Percentiles rank a stretch among this genome's conserved stretches.
Evolutionary conservation across 2,113 vertebrate species (phyloP).

Genomic region (Otis tarda): DNA sequence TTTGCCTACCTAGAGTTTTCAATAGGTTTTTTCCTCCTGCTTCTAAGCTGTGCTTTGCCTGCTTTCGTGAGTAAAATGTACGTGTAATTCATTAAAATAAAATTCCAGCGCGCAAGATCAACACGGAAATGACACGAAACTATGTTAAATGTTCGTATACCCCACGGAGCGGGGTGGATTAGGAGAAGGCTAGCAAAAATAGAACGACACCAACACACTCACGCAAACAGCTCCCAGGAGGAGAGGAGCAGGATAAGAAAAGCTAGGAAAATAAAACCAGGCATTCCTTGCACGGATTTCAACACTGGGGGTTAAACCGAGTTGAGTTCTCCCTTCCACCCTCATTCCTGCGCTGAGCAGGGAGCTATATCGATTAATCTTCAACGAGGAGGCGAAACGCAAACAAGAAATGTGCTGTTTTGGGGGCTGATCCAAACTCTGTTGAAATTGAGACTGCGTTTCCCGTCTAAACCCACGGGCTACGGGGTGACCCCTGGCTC

Average conservation of each 20-base stretch:
- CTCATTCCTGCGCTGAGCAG: not conserved
- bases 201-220: constrained; percentile 39
- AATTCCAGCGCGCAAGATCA: constrained; percentile 3
- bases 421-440: not conserved
- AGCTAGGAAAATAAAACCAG: constrained; percentile 41
- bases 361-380: constrained; percentile 8
- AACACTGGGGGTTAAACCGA: not conserved
- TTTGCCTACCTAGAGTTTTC: not conserved
- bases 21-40: not conserved
- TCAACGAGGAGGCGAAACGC: not conserved
- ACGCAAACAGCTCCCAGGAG: constrained; percentile 53
- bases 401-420: constrained; percentile 17
- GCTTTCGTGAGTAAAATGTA: not conserved
- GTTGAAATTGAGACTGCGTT: not conserved
- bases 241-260: constrained; percentile 9
- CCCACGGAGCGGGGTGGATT: constrained; percentile 22
- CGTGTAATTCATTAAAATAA: constrained; percentile 9
- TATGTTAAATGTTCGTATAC: constrained; percentile 12
- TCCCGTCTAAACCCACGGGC: not conserved
- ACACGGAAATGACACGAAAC: constrained; percentile 12
- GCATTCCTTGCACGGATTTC: constrained; percentile 5
- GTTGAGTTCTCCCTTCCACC: constrained; percentile 20
- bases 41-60: not conserved
- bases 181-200: constrained; percentile 29
- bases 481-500: not conserved